Evolutionary conservation across 1,140 invertebrate genomes (phyloP).

Genomic region (Choristoneura fumiferana): DNA sequence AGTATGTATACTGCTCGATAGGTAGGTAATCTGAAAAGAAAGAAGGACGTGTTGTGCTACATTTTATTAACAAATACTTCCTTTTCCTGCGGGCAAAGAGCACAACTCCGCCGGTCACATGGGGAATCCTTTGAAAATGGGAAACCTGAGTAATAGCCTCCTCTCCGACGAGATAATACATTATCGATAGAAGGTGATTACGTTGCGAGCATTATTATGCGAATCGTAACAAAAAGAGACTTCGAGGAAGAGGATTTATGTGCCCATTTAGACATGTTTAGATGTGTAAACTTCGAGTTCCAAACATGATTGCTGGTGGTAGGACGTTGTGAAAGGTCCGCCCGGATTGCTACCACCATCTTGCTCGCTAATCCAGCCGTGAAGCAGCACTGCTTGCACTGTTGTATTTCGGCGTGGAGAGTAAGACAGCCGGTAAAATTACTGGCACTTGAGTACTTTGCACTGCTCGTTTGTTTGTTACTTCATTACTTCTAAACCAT

Average conservation of each 20-base stretch:
- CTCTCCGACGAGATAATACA: slow-evolving; percentile 14
- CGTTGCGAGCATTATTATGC: slow-evolving; percentile 8
- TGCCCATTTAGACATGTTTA: not conserved
- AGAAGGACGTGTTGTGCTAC: not conserved
- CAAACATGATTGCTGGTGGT: too few species aligned
- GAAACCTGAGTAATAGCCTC: slow-evolving; percentile 17
- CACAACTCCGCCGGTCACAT: slow-evolving; percentile 5
- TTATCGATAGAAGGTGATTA: slow-evolving; percentile 17
- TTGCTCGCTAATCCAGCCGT: too few species aligned
- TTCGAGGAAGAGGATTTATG: not conserved
- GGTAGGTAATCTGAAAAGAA: too few species aligned
- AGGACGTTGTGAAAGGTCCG: too few species aligned
- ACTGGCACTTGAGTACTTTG: too few species aligned
- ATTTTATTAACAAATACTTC: slow-evolving; percentile 10
- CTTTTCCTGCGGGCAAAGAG: slow-evolving; percentile 9
- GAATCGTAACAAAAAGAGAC: slow-evolving; percentile 12
- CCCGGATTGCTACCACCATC: too few species aligned
- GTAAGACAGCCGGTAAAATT: too few species aligned
- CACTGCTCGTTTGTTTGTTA: too few species aligned
- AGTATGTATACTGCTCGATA: too few species aligned
- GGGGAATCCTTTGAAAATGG: slow-evolving; percentile 17
- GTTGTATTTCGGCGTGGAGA: too few species aligned
- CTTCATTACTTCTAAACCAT: too few species aligned
- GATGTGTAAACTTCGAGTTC: not conserved
- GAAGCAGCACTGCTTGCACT: too few species aligned